phyloP scores from a whole-genome alignment of 2,113 vertebrate species.

The Oophaga pumilio region DNA sequence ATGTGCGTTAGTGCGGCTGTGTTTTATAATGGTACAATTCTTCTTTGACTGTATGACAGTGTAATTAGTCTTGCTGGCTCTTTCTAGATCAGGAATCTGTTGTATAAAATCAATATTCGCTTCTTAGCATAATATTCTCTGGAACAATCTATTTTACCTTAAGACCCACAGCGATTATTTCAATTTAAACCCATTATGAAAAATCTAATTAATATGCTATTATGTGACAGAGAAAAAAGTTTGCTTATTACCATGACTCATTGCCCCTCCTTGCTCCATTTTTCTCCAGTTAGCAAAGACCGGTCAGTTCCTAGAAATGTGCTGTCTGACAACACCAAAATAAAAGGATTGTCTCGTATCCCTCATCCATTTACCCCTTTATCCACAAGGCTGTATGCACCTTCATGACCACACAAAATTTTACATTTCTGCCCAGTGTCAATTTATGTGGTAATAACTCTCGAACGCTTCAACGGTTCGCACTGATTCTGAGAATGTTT shows the following conservation, averaged over 20 bases:
- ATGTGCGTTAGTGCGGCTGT: slow-evolving; percentile 5
- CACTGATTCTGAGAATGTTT: no score
- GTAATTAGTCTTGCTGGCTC: neutral
- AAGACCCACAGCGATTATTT: neutral
- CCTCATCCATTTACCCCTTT: neutral
- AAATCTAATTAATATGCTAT: neutral
- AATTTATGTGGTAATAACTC: no score
- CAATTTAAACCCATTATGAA: neutral
- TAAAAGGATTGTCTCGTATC: neutral
- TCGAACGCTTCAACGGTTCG: no score
- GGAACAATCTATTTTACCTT: neutral
- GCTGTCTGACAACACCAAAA: no score
- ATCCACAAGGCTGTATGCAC: neutral
- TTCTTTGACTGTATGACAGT: neutral
- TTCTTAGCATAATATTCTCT: neutral
- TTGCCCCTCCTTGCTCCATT: neutral
- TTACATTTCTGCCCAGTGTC: no score
- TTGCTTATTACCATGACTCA: neutral
- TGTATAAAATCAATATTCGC: neutral
- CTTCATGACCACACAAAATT: neutral
- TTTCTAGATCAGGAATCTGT: neutral
- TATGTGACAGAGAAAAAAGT: neutral
- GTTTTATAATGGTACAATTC: slow-evolving; percentile 19
- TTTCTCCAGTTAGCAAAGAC: neutral
- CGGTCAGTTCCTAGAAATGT: neutral